Evolutionary conservation across 2,888 invertebrate genomes (phyloP).

Genomic region (Nephrotoma appendiculata): DNA sequence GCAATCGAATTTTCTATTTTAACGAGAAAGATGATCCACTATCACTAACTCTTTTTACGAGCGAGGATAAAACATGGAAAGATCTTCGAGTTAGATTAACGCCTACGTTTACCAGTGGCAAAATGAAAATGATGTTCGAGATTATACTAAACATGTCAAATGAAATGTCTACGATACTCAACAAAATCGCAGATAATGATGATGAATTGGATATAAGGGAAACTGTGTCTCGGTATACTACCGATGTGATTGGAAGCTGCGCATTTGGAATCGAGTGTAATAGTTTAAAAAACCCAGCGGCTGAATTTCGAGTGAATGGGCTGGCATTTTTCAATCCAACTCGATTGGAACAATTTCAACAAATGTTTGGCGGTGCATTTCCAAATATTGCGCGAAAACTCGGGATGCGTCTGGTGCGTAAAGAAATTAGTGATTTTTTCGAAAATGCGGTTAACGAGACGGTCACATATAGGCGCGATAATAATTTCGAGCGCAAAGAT

Average conservation of each 20-base stretch:
- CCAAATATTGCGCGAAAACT: conserved; percentile 16
- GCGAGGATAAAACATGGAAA: conserved; percentile 30
- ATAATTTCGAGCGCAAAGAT: conserved; percentile 30
- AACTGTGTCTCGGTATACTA: conserved; percentile 31
- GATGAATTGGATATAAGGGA: conserved; percentile 31
- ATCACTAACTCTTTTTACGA: conserved; percentile 22
- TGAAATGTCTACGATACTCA: conserved; percentile 17
- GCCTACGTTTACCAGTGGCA: conserved; percentile 35
- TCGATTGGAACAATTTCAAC: conserved; percentile 1
- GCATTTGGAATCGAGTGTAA: conserved; percentile 32
- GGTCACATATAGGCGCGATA: conserved; percentile 25
- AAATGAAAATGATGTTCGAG: conserved; percentile 34
- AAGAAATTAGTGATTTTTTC: conserved; percentile 23
- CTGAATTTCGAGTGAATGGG: conserved; percentile 24
- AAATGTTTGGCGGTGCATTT: conserved; percentile 17
- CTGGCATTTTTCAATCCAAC: conserved; percentile 15
- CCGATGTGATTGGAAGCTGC: conserved; percentile 35
- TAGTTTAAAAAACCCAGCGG: conserved; percentile 23
- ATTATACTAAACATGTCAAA: conserved; percentile 22
- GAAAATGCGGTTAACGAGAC: conserved; percentile 27
- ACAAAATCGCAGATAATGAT: conserved; percentile 11
- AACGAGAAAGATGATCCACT: conserved; percentile 27
- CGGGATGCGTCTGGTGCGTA: conserved; percentile 16
- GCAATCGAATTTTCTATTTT: conserved; percentile 23
- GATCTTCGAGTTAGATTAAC: too few species aligned